Evolutionary conservation across 2,888 invertebrate species (phyloP).

Genomic region (Patella depressa): DNA sequence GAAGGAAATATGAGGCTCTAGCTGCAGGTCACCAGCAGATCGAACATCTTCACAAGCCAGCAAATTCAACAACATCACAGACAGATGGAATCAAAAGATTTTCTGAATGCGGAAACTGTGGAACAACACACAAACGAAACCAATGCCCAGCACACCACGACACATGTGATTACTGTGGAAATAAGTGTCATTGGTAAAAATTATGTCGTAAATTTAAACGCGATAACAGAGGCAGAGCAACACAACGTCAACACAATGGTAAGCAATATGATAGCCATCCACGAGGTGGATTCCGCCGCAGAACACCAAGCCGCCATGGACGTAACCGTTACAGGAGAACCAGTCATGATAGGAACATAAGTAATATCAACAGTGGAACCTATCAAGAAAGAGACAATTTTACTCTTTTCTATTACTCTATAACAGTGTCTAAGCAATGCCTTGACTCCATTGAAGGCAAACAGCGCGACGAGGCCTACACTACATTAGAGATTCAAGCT

Average conservation of each 20-base stretch:
- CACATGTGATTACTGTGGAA: conserved; percentile 19
- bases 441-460: no score
- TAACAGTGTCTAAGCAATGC: no score
- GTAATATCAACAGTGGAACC: no score
- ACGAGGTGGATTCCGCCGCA: neutral
- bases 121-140: conserved; percentile 19
- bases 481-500: no score
- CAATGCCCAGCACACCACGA: conserved; percentile 26
- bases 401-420: no score
- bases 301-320: neutral
- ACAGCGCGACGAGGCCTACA: no score
- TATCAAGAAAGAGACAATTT: no score
- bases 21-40: conserved; percentile 13
- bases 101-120: conserved; percentile 29
- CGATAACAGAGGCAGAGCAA: no score
- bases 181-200: no score
- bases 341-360: no score
- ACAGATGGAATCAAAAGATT: neutral
- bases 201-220: conserved; percentile 13
- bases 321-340: no score
- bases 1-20: conserved; percentile 27
- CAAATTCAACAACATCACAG: neutral
- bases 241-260: no score
- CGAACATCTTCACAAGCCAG: neutral
- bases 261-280: neutral